Evolutionary conservation across 2,888 invertebrate species (phyloP), one percentile per base, ranked within the genome.

Genomic region (Ormyrus nitidulus): DNA sequence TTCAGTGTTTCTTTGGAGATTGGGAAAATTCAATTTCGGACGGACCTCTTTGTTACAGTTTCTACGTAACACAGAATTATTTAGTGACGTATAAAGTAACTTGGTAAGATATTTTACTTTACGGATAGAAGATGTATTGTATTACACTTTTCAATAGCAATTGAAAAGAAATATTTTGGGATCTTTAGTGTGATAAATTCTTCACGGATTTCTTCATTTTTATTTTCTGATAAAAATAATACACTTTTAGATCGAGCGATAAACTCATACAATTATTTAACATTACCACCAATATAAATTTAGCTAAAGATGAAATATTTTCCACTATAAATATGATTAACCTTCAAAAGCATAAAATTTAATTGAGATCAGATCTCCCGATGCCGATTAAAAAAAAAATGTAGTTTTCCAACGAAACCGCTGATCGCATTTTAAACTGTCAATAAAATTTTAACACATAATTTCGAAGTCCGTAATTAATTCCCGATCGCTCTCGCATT

Each of bases 371-470:
- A 5, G 34, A 34, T 34, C 34, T 34, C 2, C 34, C 3, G 11
- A 10, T 73, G 64, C 13, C 11, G 56, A 48, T 34, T 65, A 74
- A 74, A 48, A 51, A 61, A 58, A 65, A 58, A 19, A 44, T 58
- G 19, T 53, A 74, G 58, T 56, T 49, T 65, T 34, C 46, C 9
- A 77, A 77, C 11, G 51, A 49, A 71, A 61, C 48, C 11, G 53
- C 19, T 11, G 65, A 77, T 72, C 53, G n/a, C 65, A 46, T 44
- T n/a, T 46, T 58, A 72, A 68, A 61, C 61, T 59, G 56, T 62
- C 68, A 72, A 78, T 79, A 74, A 79, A 73, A 79, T 79, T 79
- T 74, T 56, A 79, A 73, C 62, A 34, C 13, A 51, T 61, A 62
- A 69, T 79, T 68, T 68, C 68, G 2, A 34, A 44, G 48, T 44